Base-by-base conservation (phyloP, 1,140 invertebrate genomes). In the Battus philenor region DNA sequence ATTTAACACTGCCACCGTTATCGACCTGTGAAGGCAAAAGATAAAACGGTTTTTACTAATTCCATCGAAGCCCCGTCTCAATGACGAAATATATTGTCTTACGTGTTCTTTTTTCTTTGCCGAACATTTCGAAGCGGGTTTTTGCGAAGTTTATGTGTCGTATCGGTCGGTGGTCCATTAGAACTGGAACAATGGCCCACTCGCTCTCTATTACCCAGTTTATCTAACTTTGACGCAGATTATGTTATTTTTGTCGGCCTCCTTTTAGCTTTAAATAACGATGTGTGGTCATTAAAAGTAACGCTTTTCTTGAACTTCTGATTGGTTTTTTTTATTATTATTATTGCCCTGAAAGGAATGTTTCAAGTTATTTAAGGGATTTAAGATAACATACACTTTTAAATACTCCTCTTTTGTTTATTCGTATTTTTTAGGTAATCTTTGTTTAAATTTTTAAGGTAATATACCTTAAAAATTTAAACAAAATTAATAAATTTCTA, bases 81-180 rank as follows among this genome's bases (percentile, higher is more conserved):
- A 68, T 63, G 62, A 67, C 60, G 57, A 58, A 69, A 73, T 75
- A 69, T 56, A 54, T 63, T 59, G 68, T 74, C 78, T 76, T 79
- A 77, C 51, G 57, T 59, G 45, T 69, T 63, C 49, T 73, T 81
- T 79, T 80, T 75, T 67, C 59, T 47, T 55, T 55, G 61, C 59
- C 68, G 61, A 68, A 34, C 62, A 58, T 70, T 73, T 68, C 58
- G 45, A 61, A 65, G 55, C 34, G 36, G n/a, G 77, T 84, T 80
- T 84, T 80, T 82, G 78, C 79, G 51, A 54, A 58, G 54, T 71
- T 66, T 69, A 68, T 68, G 60, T 58, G 52, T 54, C 44, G 58
- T 59, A 68, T 72, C 68, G 44, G 68, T 64, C 74, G 79, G 79
- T 80, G 75, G 77, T 80, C 77, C 76, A 81, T 80, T 78, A 81